Percentiles rank a stretch among this genome's conserved stretches.
Evolutionary conservation across 2,888 invertebrate genomes (phyloP).

Genomic region (Thymelicus acteon): DNA sequence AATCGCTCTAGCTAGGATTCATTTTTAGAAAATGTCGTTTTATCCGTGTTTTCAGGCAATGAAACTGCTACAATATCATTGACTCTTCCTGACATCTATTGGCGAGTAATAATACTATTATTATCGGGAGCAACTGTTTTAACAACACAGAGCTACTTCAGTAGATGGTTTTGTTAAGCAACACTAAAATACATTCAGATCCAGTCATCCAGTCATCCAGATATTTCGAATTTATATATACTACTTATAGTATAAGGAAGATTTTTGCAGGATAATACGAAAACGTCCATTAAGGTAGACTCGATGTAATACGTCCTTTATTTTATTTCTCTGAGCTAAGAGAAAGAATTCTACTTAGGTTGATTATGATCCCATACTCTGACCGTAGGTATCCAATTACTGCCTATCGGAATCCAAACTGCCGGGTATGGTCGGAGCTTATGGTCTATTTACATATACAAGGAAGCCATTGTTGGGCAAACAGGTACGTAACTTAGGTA

Average conservation of each 20-base stretch:
- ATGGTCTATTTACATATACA: slow-evolving; percentile 3
- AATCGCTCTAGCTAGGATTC: too few species aligned
- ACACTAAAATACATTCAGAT: too few species aligned
- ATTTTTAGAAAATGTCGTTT: too few species aligned
- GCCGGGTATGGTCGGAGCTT: not conserved
- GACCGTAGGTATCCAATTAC: slow-evolving; percentile 5
- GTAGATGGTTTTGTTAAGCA: too few species aligned
- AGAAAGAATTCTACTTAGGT: not conserved
- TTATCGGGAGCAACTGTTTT: too few species aligned
- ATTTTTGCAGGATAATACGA: not conserved
- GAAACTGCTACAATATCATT: too few species aligned
- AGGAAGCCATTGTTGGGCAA: not conserved
- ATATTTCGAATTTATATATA: not conserved
- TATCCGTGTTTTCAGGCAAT: too few species aligned
- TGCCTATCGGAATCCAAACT: not conserved
- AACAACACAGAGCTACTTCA: too few species aligned
- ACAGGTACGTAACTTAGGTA: not conserved
- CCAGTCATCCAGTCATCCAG: too few species aligned
- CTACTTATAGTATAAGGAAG: not conserved
- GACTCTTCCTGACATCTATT: too few species aligned
- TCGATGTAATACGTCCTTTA: not conserved
- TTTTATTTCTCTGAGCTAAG: not conserved
- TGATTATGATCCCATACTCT: not conserved
- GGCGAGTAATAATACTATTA: too few species aligned
- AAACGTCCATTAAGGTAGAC: not conserved